These are phyloP conservation scores for Callyntrura guangdongensis DNA, from an alignment of 2,888 invertebrate genomes.

Conservation along the genomic window DNA sequence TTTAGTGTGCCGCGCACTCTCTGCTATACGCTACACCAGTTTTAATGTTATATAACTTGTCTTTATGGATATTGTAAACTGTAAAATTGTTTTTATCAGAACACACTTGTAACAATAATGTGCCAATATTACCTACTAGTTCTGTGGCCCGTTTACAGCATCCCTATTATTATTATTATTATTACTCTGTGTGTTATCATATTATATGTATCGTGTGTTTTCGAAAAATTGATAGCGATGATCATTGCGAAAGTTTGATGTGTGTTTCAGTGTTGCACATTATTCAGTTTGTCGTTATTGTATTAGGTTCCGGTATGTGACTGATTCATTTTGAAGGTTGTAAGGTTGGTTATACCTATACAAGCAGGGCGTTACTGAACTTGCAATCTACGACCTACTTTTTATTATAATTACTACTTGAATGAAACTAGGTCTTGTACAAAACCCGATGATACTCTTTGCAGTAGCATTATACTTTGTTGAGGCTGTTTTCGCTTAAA, in stretches of 20 bases:
- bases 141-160: conserved; percentile 20
- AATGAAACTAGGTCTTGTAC: not conserved
- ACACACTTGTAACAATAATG: conserved; percentile 11
- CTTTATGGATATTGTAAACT: conserved; percentile 1
- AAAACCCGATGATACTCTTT: conserved; percentile 48
- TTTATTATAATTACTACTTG: not conserved
- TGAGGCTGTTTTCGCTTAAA: conserved; percentile 10
- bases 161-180: not conserved
- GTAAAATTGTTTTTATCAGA: conserved; percentile 20
- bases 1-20: conserved; percentile 42
- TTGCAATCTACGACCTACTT: conserved; percentile 16
- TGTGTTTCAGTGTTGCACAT: conserved; percentile 33
- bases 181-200: not conserved
- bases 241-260: conserved; percentile 20
- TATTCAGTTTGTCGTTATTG: conserved; percentile 21
- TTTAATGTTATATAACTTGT: not conserved
- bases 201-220: conserved; percentile 30
- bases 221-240: conserved; percentile 14
- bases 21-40: conserved; percentile 53
- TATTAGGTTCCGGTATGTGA: conserved; percentile 37
- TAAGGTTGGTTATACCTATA: not conserved
- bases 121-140: conserved; percentile 20
- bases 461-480: not conserved
- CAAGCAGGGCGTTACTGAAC: not conserved
- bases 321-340: conserved; percentile 24